Evolutionary conservation across 30 jellyfish, hydroid and myxozoan genomes (phyloP).

Genomic region (Hydractinia symbiolongicarpus): DNA sequence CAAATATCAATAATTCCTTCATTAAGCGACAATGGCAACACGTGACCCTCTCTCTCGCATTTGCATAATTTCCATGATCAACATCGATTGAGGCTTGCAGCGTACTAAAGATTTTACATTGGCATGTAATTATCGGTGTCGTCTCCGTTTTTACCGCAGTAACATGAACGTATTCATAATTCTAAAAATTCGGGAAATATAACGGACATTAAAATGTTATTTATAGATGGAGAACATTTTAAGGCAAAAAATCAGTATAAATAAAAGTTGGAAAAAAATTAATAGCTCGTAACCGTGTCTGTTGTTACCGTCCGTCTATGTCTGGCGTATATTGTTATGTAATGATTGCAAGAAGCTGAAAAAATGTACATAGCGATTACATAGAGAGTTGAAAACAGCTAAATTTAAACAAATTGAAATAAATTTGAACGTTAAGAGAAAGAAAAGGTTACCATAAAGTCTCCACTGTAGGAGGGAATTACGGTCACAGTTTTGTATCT

Average conservation of each 20-base stretch:
- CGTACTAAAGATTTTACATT: too few species aligned
- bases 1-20: neutral
- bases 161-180: neutral
- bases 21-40: constrained; percentile 8
- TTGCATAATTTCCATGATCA: neutral
- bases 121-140: too few species aligned
- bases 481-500: too few species aligned
- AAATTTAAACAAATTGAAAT: neutral
- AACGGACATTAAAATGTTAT: neutral
- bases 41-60: neutral
- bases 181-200: neutral
- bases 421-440: neutral
- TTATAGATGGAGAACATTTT: neutral
- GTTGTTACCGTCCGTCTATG: too few species aligned
- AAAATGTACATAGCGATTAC: neutral
- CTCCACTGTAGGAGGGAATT: neutral
- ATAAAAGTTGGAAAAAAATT: neutral
- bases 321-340: too few species aligned
- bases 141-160: neutral
- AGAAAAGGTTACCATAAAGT: neutral
- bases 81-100: neutral
- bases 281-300: neutral
- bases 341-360: too few species aligned
- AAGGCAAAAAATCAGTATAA: neutral
- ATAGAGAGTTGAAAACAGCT: neutral